phyloP scores from a whole-genome alignment of 2,113 vertebrate species.

The Salvelinus sp. region DNA sequence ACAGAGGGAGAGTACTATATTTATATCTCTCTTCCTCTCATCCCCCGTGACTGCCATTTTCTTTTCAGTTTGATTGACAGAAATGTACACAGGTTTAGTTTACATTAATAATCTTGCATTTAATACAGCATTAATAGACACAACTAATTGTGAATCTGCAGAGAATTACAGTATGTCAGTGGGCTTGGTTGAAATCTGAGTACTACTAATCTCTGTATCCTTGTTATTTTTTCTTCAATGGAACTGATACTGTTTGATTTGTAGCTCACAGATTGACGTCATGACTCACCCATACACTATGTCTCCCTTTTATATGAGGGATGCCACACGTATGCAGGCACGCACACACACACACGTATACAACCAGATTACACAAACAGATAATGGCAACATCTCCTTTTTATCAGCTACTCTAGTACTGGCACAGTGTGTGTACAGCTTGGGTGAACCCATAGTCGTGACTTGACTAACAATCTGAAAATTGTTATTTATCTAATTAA shows the following conservation, averaged over 20 bases:
- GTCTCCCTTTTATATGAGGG: conserved; percentile 14
- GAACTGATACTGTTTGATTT: not conserved
- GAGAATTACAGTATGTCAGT: conserved; percentile 18
- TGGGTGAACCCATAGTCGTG: too few species aligned
- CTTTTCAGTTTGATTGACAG: not conserved
- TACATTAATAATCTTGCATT: conserved; percentile 45
- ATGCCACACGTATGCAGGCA: not conserved
- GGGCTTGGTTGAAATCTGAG: not conserved
- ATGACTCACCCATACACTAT: not conserved
- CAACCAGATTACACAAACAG: conserved; percentile 10
- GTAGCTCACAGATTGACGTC: not conserved
- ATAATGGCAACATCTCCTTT: conserved; percentile 7
- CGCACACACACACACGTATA: conserved; percentile 23
- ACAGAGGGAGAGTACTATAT: not conserved
- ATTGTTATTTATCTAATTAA: too few species aligned
- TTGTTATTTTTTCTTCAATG: not conserved
- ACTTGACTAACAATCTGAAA: too few species aligned
- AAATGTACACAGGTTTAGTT: not conserved
- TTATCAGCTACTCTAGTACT: conserved; percentile 31
- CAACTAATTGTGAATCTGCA: conserved; percentile 3
- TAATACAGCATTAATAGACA: conserved; percentile 30
- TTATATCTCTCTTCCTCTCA: not conserved
- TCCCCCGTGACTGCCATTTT: not conserved
- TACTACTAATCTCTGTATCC: not conserved
- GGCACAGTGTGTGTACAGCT: conserved; percentile 8